Evolutionary conservation across 2,888 invertebrate genomes (phyloP).

Genomic region (Seladonia tumulorum): DNA sequence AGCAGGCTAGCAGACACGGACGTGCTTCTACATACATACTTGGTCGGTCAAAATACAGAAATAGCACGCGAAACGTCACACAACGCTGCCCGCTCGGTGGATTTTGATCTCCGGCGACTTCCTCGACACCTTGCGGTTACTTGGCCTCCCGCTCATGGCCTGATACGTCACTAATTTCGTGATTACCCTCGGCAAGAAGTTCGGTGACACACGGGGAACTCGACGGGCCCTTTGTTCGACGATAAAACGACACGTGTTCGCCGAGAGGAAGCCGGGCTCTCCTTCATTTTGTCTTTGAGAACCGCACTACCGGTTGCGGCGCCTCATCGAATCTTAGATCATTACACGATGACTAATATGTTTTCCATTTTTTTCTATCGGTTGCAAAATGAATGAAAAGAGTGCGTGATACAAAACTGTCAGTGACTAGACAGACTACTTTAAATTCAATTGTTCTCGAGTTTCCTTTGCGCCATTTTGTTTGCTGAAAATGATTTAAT

Average conservation of each 20-base stretch:
- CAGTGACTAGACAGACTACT: neutral
- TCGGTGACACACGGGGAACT: constrained; percentile 56
- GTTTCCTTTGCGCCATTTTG: neutral
- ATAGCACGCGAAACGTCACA: constrained; percentile 53
- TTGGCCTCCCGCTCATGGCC: constrained; percentile 59
- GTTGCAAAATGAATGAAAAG: neutral
- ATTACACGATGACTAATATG: neutral
- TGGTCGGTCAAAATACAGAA: constrained; percentile 42
- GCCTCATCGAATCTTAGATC: neutral
- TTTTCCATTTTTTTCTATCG: neutral
- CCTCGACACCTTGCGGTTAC: constrained; percentile 67
- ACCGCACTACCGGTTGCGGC: neutral
- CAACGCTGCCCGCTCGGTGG: constrained; percentile 57
- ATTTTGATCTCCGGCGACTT: constrained; percentile 64
- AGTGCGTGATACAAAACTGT: neutral
- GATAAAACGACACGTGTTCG: constrained; percentile 30
- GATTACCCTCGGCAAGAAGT: constrained; percentile 65
- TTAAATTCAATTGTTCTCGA: neutral
- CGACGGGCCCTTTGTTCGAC: constrained; percentile 35
- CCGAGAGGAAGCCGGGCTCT: neutral
- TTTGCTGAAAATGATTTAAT: neutral
- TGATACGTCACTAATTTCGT: constrained; percentile 74
- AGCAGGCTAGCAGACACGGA: constrained; percentile 44
- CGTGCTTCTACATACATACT: neutral
- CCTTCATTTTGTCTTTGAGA: neutral